Evolutionary conservation across 2,113 vertebrate species (phyloP).

Genomic region (Coryphaenoides rupestris): DNA sequence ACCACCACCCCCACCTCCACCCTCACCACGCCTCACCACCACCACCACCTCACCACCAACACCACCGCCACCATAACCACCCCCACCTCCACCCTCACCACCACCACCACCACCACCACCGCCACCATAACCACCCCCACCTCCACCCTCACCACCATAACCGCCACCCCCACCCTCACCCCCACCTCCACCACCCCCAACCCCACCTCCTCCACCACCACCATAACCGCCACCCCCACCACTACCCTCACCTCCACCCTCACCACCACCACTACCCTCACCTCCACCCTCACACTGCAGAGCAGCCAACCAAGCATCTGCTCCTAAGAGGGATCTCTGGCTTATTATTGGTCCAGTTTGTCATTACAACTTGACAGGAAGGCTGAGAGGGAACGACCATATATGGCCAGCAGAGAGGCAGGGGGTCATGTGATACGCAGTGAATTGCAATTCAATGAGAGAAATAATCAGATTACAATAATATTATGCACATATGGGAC

Average conservation of each 20-base stretch:
- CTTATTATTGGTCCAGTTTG: conserved; percentile 11
- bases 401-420: conserved; percentile 28
- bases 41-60: no score
- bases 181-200: no score
- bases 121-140: conserved; percentile 11
- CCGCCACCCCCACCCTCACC: no score
- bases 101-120: no score
- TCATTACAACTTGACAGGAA: conserved; percentile 55
- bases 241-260: no score
- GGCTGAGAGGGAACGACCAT: conserved; percentile 37
- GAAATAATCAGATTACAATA: neutral
- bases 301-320: conserved; percentile 25
- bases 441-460: conserved; percentile 35
- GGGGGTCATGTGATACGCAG: conserved; percentile 33
- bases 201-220: no score
- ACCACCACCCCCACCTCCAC: conserved; percentile 29
- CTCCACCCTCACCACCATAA: no score
- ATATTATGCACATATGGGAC: neutral
- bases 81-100: no score
- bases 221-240: no score
- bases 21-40: neutral
- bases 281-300: no score
- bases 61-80: no score
- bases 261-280: no score
- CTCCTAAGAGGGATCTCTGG: conserved; percentile 51